Conservation (phyloP, 2,113 vertebrate species). For the Leucopsar rothschildi region DNA sequence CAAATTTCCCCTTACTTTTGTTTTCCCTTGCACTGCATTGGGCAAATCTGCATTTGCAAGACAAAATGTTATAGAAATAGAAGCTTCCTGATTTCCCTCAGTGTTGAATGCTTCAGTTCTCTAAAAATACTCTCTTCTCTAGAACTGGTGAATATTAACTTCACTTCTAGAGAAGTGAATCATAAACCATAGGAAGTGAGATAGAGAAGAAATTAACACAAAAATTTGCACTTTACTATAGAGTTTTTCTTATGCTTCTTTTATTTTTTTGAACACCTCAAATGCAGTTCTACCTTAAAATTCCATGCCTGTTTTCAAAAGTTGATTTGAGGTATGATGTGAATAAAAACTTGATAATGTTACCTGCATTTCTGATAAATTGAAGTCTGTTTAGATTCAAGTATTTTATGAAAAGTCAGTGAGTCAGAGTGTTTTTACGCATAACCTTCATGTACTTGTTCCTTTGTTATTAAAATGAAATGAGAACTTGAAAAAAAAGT, state of each 20-base stretch:
- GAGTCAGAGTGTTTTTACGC: not conserved
- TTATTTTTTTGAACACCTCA: not conserved
- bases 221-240: not conserved
- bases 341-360: not conserved
- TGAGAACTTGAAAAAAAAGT: not conserved
- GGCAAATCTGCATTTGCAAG: not conserved
- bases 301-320: not conserved
- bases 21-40: not conserved
- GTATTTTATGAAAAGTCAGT: not conserved
- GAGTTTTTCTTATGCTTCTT: not conserved
- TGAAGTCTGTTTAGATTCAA: not conserved
- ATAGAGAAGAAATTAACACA: not conserved
- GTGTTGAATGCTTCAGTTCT: not conserved
- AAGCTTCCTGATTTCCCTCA: not conserved
- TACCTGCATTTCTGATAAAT: not conserved
- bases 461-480: conserved; percentile 17
- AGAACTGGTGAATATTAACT: not conserved
- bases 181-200: not conserved
- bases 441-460: not conserved
- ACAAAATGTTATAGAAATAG: not conserved
- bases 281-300: not conserved
- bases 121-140: not conserved
- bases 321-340: not conserved
- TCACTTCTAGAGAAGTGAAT: not conserved
- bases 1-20: not conserved